Base-by-base conservation (phyloP, 2,113 vertebrate genomes). In the Cavia porcellus region DNA sequence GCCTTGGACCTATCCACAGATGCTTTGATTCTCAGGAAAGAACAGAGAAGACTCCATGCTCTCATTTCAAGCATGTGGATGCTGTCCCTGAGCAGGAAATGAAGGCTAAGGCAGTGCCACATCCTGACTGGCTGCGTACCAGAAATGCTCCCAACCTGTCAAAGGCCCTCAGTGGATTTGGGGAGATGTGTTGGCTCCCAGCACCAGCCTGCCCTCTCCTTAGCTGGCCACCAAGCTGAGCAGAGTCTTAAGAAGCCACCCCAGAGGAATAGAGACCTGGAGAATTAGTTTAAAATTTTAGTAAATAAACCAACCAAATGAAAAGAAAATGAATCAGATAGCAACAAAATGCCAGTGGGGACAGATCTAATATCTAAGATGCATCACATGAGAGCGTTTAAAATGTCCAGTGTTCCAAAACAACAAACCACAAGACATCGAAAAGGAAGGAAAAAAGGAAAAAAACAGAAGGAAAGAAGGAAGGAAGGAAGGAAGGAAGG, bases 101-200 rank as follows among this genome's bases (percentile, higher is more conserved):
- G 38, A 22, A 32, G 28, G 20, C 5, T 2, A 7, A 35, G 47
- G n/a, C 38, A 30, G 47, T 15, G 15, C 0, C 25, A 1, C 24
- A 20, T 1, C 7, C 45, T 28, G 47, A 0, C 52, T 45, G 47
- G 10, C 3, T 5, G 17, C 3, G 17, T 1, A 6, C 25, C 7
- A 10, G 4, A 25, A 38, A n/a, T 0, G 30, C 14, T 4, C 35
- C 28, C 5, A 32, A 19, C 14, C 50, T 1, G 4, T 11, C 25
- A 15, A 10, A 42, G 30, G 10, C 38, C 10, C 28, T 79, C 25
- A 9, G 42, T 50, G 59, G 45, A 32, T 11, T 11, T 10, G 61
- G 3, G 57, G 1, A 32, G 50, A 3, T 3, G 11, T 5, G 5
- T 1, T 28, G 24, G 25, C 50, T 38, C 38, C 6, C 38, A 47